phyloP scores from a whole-genome alignment of 2,113 vertebrate species.

The Paracanthobrama guichenoti region DNA sequence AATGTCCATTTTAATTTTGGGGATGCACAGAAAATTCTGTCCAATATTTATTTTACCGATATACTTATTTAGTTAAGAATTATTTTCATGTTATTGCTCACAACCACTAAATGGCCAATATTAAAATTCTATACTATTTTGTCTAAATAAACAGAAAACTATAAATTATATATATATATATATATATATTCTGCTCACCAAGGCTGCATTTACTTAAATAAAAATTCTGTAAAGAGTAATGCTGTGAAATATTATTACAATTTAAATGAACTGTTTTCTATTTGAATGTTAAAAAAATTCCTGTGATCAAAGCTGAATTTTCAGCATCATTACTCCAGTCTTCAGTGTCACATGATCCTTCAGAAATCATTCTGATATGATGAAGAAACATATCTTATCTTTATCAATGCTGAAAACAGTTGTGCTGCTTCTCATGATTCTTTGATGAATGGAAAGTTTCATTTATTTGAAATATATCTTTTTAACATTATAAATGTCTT shows the following conservation, averaged over 20 bases:
- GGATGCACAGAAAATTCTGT: not conserved
- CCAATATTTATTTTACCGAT: not conserved
- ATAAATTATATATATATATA: not conserved
- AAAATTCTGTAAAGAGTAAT: not conserved
- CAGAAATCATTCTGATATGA: not conserved
- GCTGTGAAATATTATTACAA: not conserved
- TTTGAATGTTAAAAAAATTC: not conserved
- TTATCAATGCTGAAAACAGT: not conserved
- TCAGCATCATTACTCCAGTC: not conserved
- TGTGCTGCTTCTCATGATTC: not conserved
- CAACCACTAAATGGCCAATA: not conserved
- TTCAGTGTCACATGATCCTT: not conserved
- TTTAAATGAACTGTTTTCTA: not conserved
- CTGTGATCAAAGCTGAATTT: not conserved
- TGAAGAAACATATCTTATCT: not conserved
- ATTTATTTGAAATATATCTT: not conserved
- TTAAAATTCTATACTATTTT: not conserved
- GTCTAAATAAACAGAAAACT: not conserved
- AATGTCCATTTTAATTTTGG: not conserved
- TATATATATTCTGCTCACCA: too few species aligned
- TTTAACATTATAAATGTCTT: not conserved
- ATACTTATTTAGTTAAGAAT: not conserved
- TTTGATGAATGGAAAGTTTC: not conserved
- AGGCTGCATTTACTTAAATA: not conserved
- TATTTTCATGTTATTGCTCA: not conserved